Base-by-base conservation (phyloP, 2,113 vertebrate genomes). In the Phyllostomus hastatus region DNA sequence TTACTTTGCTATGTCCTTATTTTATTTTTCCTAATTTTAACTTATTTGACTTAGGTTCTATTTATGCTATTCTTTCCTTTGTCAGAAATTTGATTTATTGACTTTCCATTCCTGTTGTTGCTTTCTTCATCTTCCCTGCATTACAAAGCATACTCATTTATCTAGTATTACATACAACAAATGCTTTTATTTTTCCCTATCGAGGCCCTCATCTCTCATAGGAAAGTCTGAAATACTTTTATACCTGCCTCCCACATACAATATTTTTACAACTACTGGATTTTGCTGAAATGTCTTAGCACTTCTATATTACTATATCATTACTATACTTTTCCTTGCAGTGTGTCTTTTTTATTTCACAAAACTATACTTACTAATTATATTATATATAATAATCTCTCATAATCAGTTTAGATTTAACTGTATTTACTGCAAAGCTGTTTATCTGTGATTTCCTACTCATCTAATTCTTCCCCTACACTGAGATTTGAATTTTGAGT, bases 251-350 rank as follows among this genome's bases (percentile, higher is more conserved):
- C 26, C 38, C 17, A 73, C 46, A 17, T 50, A 78, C 17, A n/a
- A 28, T 26, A 93, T 48, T 95, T 95, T 87, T 90, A 66, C 26
- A 46, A 83, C 24, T 79, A 33, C 14, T 94, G 3, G n/a, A 11
- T 85, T 97, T 95, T 94, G 33, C 4, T 94, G 64, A 87, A 83
- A 87, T 95, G 41, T 69, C 43, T 91, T 78, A 89, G 9, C 67
- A 78, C 9, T 85, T 93, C 83, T 72, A 59, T 75, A 15, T 80
- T 75, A 52, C 7, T 75, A 64, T 76, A 69, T 54, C 35, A 73
- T 89, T 76, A 48, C 8, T 54, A 22, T 73, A 14, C 73, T 91
- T 72, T 73, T 48, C 73, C 31, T 79, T 83, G 4, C 3, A 61
- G 0, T 73, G 48, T 78, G 31, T 88, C 8, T 95, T 95, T 92